Evolutionary conservation across 2,113 vertebrate species (phyloP).

Genomic region (Lucifuga dentata): DNA sequence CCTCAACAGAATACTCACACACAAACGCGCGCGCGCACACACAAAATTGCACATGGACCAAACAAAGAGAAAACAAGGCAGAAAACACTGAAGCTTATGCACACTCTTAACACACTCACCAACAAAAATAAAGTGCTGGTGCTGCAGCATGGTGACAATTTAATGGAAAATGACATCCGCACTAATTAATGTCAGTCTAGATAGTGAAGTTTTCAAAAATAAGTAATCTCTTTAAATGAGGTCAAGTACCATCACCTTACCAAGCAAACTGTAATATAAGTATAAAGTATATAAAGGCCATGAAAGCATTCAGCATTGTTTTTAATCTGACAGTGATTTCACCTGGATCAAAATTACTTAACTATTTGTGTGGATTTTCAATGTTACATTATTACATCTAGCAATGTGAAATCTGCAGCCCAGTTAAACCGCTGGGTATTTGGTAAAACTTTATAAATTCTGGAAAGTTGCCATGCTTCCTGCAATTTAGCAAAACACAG

Average conservation of each 20-base stretch:
- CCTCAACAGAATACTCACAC: constrained; percentile 62
- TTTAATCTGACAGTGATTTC: constrained; percentile 32
- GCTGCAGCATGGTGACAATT: constrained; percentile 16
- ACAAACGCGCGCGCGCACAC: constrained; percentile 37
- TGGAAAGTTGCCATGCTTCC: neutral
- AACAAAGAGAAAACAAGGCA: constrained; percentile 29
- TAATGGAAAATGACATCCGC: constrained; percentile 42
- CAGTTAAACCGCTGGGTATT: too few relatives aligned
- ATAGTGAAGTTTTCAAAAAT: constrained; percentile 43
- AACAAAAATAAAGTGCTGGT: constrained; percentile 14
- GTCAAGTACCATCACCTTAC: neutral
- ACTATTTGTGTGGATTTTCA: neutral
- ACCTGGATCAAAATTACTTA: neutral
- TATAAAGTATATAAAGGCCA: constrained; percentile 7
- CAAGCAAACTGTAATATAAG: constrained; percentile 40
- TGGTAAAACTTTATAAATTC: too few relatives aligned
- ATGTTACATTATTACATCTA: neutral
- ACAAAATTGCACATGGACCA: constrained; percentile 49
- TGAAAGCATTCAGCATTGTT: constrained; percentile 32
- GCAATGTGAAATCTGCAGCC: constrained; percentile 13
- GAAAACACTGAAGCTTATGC: neutral
- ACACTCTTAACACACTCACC: constrained; percentile 12
- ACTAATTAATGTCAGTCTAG: constrained; percentile 61
- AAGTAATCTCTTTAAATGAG: constrained; percentile 25
- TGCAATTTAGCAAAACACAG: constrained; percentile 26